Evolutionary conservation across 1,140 invertebrate species (phyloP).

Genomic region (Maconellicoccus hirsutus): DNA sequence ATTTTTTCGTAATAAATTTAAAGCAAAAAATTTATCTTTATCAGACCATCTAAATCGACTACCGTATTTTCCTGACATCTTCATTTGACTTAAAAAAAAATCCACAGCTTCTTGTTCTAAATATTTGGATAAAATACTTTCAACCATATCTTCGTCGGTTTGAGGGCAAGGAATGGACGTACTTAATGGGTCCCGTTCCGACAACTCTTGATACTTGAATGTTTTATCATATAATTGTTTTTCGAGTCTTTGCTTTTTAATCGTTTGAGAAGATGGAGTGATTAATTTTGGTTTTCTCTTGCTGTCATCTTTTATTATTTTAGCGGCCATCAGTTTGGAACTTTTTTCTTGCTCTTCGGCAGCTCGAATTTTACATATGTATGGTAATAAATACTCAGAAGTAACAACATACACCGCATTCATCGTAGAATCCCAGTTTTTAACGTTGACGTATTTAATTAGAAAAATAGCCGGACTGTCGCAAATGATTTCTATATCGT

Average conservation of each 20-base stretch:
- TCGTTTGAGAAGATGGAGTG: not conserved
- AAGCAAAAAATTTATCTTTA: not conserved
- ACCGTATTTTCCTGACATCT: not conserved
- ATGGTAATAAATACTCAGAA: not conserved
- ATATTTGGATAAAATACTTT: not conserved
- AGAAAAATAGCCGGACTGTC: slow-evolving; percentile 11
- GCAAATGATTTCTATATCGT: slow-evolving; percentile 2
- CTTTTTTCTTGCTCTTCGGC: slow-evolving; percentile 5
- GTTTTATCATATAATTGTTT: not conserved
- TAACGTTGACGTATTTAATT: slow-evolving; percentile 5
- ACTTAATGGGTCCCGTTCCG: too few species aligned
- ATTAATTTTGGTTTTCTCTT: not conserved
- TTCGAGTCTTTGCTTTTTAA: not conserved
- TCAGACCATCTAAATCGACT: not conserved
- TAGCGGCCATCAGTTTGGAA: not conserved
- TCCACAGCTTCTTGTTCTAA: not conserved
- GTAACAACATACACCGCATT: not conserved
- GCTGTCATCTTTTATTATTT: not conserved
- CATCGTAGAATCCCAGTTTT: not conserved
- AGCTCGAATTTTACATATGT: slow-evolving; percentile 1
- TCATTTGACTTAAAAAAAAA: not conserved
- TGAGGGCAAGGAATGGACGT: not conserved
- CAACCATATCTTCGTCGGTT: not conserved
- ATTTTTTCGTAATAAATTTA: not conserved
- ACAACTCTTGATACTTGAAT: too few species aligned